phyloP scores from a whole-genome alignment of 2,888 invertebrate species.

The Patella pellucida region DNA sequence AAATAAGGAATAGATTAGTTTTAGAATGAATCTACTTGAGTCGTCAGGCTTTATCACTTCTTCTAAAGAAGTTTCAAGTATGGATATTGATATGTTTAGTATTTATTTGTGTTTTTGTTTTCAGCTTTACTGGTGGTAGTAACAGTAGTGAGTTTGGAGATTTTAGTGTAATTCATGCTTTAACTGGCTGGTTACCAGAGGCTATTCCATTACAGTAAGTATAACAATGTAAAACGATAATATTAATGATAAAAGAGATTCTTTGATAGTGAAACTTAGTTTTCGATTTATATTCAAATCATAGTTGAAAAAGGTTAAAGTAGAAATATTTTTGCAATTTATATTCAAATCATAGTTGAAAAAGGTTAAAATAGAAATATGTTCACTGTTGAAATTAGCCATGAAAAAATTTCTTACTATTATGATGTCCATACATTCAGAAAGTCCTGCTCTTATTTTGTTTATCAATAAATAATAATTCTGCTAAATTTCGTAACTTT shows the following conservation, averaged over 20 bases:
- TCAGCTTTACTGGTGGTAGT: slow-evolving; percentile 64
- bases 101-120: slow-evolving; percentile 19
- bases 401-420: too few species aligned
- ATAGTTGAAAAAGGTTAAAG: background rate
- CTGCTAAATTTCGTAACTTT: too few species aligned
- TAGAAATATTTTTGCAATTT: background rate
- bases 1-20: too few species aligned
- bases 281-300: background rate
- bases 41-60: too few species aligned
- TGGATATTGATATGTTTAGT: too few species aligned
- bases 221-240: background rate
- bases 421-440: too few species aligned
- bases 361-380: too few species aligned
- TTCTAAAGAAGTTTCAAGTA: too few species aligned
- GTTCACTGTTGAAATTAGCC: too few species aligned
- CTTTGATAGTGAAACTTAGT: background rate
- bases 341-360: slow-evolving; percentile 5
- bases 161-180: slow-evolving; percentile 67
- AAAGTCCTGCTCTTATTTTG: too few species aligned
- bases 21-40: too few species aligned
- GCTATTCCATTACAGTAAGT: slow-evolving; percentile 70
- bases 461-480: too few species aligned
- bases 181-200: slow-evolving; percentile 71
- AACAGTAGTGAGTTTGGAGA: slow-evolving; percentile 70
- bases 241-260: background rate